Base-by-base conservation (phyloP, 2,797 vertebrate species). In the Tadarida brasiliensis region DNA sequence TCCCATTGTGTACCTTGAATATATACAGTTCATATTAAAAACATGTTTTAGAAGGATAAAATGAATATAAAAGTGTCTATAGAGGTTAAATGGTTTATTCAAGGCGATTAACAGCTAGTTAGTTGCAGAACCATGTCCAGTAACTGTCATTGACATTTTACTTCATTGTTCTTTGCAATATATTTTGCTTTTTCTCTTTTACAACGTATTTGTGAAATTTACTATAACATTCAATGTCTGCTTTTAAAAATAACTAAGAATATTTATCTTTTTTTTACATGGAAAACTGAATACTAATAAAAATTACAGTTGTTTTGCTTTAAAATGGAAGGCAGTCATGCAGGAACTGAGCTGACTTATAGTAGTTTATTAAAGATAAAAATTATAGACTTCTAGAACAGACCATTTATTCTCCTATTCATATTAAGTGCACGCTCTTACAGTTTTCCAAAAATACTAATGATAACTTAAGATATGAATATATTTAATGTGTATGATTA, bases 71-170 rank as follows among this genome's bases (percentile, higher is more conserved):
- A 77, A 24, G 33, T 30, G 14, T 65, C 44, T 87, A 56, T 80
- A 88, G 77, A 89, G 33, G 39, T 78, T 90, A 78, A 74, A 56
- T 94, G 59, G 93, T 86, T 93, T 95, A 87, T 16, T 93, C 22
- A 83, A 81, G 56, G 11, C 59, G 19, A 28, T 74, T 94, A 90
- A 76, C 28, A 73, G 19, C 59, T 61, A 26, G 35, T 76, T 63
- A 59, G 24, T 91, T 93, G 14, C n/a, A 91, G 81, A 87, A 81
- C 30, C n/a, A 2, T 71, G 71, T 83, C 17, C 47, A 22, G 19
- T 70, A 47, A 19, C 30, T 17, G 11, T 81, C 24, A 95, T 68
- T 91, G 56, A 86, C 30, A 30, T 92, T 94, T 56, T 26, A 24
- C 56, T n/a, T 83, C 26, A 65, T 63, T 51, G 63, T 84, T 95